Percentiles rank a stretch among this genome's conserved stretches.
Evolutionary conservation across 2,888 invertebrate species (phyloP).

Genomic region (Drosophila colorata): DNA sequence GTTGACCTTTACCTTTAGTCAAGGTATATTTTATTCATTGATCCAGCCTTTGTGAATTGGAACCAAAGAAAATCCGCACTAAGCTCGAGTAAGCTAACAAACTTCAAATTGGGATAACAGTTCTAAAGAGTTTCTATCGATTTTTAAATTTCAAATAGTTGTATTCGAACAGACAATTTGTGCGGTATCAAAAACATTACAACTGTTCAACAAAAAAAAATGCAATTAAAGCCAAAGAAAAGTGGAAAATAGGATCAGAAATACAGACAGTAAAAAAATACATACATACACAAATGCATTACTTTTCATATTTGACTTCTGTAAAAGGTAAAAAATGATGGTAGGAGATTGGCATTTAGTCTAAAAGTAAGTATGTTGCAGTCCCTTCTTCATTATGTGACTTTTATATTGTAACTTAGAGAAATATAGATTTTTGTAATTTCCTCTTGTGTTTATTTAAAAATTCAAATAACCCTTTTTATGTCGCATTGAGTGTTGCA

Average conservation of each 20-base stretch:
- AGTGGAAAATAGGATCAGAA: not conserved
- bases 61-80: not conserved
- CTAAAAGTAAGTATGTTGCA: too few relatives aligned
- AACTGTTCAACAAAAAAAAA: not conserved
- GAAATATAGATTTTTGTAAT: too few relatives aligned
- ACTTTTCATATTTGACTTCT: too few relatives aligned
- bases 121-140: too few relatives aligned
- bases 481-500: too few relatives aligned
- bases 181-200: not conserved
- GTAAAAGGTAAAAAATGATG: too few relatives aligned
- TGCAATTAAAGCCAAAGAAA: not conserved
- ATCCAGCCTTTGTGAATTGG: not conserved
- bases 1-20: constrained; percentile 28
- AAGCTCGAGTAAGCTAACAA: not conserved
- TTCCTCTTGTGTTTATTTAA: too few relatives aligned
- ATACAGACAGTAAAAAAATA: not conserved
- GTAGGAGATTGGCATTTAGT: too few relatives aligned
- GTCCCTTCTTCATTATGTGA: too few relatives aligned
- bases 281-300: too few relatives aligned
- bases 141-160: not conserved
- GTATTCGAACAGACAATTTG: not conserved
- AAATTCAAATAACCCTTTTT: too few relatives aligned
- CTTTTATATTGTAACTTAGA: too few relatives aligned
- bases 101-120: not conserved
- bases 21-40: constrained; percentile 1